These are phyloP conservation scores for Stylophora pistillata DNA, from an alignment of 64 coral and sea anemone genomes.

Conservation along the genomic window DNA sequence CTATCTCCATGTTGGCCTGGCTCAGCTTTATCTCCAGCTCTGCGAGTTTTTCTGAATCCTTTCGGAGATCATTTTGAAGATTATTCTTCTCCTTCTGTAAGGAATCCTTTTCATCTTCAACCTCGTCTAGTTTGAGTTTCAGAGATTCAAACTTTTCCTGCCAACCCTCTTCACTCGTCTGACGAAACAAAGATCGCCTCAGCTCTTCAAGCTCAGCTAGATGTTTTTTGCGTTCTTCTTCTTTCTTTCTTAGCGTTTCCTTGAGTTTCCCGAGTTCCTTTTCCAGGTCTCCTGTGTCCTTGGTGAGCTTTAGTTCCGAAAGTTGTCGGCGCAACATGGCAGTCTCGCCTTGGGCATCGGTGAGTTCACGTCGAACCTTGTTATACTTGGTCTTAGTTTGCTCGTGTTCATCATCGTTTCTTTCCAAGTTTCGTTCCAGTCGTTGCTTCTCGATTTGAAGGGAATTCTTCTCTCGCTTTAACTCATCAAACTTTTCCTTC, in stretches of 20 bases:
- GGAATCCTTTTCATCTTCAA: slow-evolving; percentile 37
- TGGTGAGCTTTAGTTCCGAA: slow-evolving; percentile 22
- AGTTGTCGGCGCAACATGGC: slow-evolving; percentile 13
- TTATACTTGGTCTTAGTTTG: slow-evolving; percentile 29
- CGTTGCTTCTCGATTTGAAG: slow-evolving; percentile 29
- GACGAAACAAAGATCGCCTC: slow-evolving; percentile 7
- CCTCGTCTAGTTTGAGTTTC: slow-evolving; percentile 31
- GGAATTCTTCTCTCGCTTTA: slow-evolving; percentile 9
- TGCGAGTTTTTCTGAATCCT: slow-evolving; percentile 43
- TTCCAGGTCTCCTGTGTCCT: slow-evolving; percentile 13
- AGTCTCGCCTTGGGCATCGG: neutral
- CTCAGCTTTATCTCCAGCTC: slow-evolving; percentile 42
- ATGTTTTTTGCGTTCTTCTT: slow-evolving; percentile 3
- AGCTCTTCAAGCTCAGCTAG: slow-evolving; percentile 23
- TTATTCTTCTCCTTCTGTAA: slow-evolving; percentile 42
- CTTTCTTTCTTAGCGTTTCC: slow-evolving; percentile 8
- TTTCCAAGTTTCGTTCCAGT: slow-evolving; percentile 18
- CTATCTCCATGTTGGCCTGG: slow-evolving; percentile 40
- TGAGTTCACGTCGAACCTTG: slow-evolving; percentile 21
- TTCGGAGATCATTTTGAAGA: slow-evolving; percentile 25
- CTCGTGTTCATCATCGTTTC: slow-evolving; percentile 25
- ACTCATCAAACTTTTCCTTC: slow-evolving; percentile 15
- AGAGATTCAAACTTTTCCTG: slow-evolving; percentile 45
- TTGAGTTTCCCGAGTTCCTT: slow-evolving; percentile 6
- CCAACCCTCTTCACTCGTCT: slow-evolving; percentile 19